Conservation (phyloP, 2,888 invertebrate species). For the Chymomyza fuscimana region DNA sequence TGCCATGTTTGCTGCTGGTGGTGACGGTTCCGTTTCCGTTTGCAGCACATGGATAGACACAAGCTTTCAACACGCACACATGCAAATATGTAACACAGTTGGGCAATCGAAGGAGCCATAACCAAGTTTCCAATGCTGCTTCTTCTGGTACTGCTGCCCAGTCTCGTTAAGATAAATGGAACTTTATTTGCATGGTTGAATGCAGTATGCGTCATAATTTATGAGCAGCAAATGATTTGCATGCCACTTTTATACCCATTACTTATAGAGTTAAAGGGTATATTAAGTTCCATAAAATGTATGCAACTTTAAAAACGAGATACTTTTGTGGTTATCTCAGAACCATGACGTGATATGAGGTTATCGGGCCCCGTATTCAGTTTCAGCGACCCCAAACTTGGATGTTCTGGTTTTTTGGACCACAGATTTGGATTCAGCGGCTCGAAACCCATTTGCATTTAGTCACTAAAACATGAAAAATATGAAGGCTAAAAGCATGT, state of each 20-base stretch:
- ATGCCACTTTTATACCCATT: constrained; percentile 44
- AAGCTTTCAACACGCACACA: not conserved
- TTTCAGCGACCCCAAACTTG: no score
- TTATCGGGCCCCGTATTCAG: no score
- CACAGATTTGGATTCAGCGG: no score
- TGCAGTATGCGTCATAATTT: constrained; percentile 52
- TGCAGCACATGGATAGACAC: constrained; percentile 31
- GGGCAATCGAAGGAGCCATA: not conserved
- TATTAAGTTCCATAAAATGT: not conserved
- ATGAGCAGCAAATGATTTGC: constrained; percentile 69
- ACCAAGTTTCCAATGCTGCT: not conserved
- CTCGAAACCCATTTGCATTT: no score
- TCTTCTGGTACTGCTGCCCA: not conserved
- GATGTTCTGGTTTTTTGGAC: no score
- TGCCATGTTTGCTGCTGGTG: constrained; percentile 27
- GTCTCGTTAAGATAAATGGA: constrained; percentile 55
- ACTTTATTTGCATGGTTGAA: constrained; percentile 59
- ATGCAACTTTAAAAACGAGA: no score
- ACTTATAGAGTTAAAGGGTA: not conserved
- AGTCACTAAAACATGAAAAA: no score
- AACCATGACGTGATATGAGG: no score
- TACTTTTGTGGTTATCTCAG: no score
- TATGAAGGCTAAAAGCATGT: no score
- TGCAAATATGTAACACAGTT: not conserved
- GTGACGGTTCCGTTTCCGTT: constrained; percentile 65